Base-by-base conservation (phyloP, 2,797 vertebrate species). In the Serranus cabrilla region DNA sequence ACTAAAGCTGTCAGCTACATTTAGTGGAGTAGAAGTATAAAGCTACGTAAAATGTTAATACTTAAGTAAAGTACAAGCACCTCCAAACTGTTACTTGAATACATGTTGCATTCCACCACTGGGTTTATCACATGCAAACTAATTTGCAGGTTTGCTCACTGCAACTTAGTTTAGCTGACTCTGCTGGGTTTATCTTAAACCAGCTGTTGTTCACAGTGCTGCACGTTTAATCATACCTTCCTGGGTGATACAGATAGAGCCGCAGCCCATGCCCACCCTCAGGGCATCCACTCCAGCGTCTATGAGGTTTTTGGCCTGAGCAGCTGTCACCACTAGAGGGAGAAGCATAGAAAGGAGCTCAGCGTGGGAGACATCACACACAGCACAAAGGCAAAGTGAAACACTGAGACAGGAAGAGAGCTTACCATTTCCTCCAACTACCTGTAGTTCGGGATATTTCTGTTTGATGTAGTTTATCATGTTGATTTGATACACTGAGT, bases 161-260 rank as follows among this genome's bases (percentile, higher is more conserved):
- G 27, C 27, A 31, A 31, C 3, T 31, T 3, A 31, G 27, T 31
- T 31, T 31, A 6, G 27, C 27, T 31, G 27, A 31, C 27, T 34
- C 7, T 34, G 34, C 7, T 34, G 7, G 20, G 14, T 4, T 46
- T n/a, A 20, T 39, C 6, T 47, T 11, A 43, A 47, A 37, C 4
- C 17, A 27, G 13, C 17, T 27, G 14, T 1, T 37, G 14, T 39
- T 66, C 9, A 56, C 39, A 58, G 16, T 6, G 6, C 10, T 52
- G 27, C 17, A 18, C 12, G 40, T 5, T 23, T 34, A 2, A 25
- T 61, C 54, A 1, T 89, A 98, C 97, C 97, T 96, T 98, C 97
- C 79, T 98, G 97, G 7, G 97, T 98, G 90, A 98, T 98, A 74
- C 97, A 98, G 87, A 98, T 98, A 21, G 97, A 98, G 27, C 97